Evolutionary conservation across 2,113 vertebrate genomes (phyloP).

Genomic region (Mobula hypostoma): DNA sequence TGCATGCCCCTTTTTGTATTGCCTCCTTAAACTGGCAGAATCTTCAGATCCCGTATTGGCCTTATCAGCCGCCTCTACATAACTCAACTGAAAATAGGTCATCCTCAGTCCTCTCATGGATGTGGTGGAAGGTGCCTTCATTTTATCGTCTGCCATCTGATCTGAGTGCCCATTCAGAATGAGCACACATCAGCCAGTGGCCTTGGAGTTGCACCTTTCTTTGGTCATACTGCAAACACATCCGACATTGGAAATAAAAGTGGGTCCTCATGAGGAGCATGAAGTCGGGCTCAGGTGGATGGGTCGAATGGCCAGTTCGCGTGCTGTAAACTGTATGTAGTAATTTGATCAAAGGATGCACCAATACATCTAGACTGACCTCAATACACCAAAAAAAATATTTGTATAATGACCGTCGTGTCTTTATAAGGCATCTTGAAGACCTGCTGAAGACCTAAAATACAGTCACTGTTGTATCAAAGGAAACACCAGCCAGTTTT

Average conservation of each 20-base stretch:
- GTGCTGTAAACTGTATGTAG: background rate
- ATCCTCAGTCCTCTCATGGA: too few relatives aligned
- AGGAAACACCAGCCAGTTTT: too few relatives aligned
- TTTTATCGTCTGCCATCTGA: background rate
- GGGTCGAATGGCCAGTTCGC: background rate
- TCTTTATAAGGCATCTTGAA: too few relatives aligned
- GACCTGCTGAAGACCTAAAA: too few relatives aligned
- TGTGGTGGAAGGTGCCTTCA: background rate
- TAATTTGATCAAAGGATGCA: background rate
- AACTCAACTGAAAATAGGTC: too few relatives aligned
- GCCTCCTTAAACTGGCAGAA: too few relatives aligned
- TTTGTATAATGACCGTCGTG: too few relatives aligned
- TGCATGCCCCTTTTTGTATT: too few relatives aligned
- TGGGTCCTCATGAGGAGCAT: background rate
- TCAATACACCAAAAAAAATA: background rate
- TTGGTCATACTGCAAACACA: background rate
- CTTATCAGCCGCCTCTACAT: too few relatives aligned
- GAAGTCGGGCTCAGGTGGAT: background rate
- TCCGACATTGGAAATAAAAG: background rate
- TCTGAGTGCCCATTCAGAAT: background rate
- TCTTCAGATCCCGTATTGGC: too few relatives aligned
- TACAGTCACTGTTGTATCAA: too few relatives aligned
- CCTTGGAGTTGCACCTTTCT: background rate
- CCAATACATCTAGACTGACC: background rate
- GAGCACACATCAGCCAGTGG: background rate